Base-by-base conservation (phyloP, 2,113 vertebrate species). In the Brienomyrus longianalis region DNA sequence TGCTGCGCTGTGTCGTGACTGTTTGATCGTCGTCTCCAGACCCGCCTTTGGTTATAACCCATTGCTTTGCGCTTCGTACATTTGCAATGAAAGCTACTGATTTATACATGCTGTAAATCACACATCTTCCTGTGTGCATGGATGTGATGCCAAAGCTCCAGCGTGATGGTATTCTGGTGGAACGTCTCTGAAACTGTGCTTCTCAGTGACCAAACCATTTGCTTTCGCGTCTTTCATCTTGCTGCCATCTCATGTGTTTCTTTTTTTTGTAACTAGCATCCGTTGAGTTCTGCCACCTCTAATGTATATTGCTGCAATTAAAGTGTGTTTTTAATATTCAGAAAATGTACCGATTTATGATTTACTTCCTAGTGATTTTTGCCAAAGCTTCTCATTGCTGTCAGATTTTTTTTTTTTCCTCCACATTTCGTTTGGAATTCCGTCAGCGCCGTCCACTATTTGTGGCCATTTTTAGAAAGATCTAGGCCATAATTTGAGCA, bases 11-110 rank as follows among this genome's bases (percentile, higher is more conserved):
- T 88, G 91, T 17, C 88, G 89, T 94, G 94, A 93, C 92, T 91
- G 88, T 90, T 95, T 94, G 92, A 89, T 95, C 89, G 95, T 93
- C 93, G 91, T 95, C 92, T 94, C 95, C 95, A 93, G 95, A 96
- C 95, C 94, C 95, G 94, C 94, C 93, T 91, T 95, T 93, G 94
- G 91, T 94, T 95, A 95, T 94, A 91, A 83, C 84, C 92, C 91
- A 92, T 95, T 94, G 96, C 97, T 94, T 95, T 94, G 92, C 95
- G 95, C 94, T 94, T 97, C 98, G 97, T 96, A 96, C 62, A 31
- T 70, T 70, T 70, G 96, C 96, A 95, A 95, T 93, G 96, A 52
- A 50, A 93, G 95, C 56, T 1, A 43, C 88, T 95, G 94, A 93
- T 92, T 94, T 94, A 95, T 94, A 95, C 93, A 87, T 94, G 92